Evolutionary conservation across 2,888 invertebrate genomes (phyloP).

Genomic region (Heliconius sara): DNA sequence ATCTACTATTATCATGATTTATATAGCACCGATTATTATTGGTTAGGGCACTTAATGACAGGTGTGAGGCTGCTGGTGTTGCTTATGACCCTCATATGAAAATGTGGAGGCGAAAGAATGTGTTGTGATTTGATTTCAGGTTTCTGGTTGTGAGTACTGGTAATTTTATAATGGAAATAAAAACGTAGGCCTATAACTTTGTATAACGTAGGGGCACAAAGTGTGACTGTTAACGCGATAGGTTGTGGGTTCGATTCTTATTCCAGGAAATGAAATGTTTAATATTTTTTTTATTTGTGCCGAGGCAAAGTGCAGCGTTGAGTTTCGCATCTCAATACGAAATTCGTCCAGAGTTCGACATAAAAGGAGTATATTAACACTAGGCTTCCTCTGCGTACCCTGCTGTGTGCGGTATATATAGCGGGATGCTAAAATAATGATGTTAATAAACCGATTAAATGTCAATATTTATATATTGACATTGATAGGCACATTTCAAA

Average conservation of each 20-base stretch:
- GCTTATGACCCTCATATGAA: constrained; percentile 66
- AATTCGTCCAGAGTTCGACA: too few relatives aligned
- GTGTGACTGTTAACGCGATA: too few relatives aligned
- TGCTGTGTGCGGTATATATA: too few relatives aligned
- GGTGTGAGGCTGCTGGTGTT: constrained; percentile 64
- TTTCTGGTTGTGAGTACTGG: not conserved
- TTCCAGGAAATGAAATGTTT: too few relatives aligned
- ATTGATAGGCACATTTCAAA: constrained; percentile 38
- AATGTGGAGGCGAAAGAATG: constrained; percentile 60
- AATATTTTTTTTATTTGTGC: too few relatives aligned
- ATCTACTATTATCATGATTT: constrained; percentile 82
- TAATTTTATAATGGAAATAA: constrained; percentile 14
- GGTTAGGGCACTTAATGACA: constrained; percentile 76
- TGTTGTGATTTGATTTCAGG: constrained; percentile 27
- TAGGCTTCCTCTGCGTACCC: too few relatives aligned
- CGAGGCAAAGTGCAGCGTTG: too few relatives aligned
- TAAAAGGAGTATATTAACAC: too few relatives aligned
- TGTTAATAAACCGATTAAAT: constrained; percentile 9
- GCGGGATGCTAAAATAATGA: not conserved
- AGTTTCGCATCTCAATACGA: too few relatives aligned
- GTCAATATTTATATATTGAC: constrained; percentile 30
- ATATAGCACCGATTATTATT: constrained; percentile 77
- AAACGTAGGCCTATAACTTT: too few relatives aligned
- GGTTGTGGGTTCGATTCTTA: too few relatives aligned
- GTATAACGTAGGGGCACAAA: too few relatives aligned